Conservation (phyloP, 2,888 invertebrate species). For the Deilephila porcellus region DNA sequence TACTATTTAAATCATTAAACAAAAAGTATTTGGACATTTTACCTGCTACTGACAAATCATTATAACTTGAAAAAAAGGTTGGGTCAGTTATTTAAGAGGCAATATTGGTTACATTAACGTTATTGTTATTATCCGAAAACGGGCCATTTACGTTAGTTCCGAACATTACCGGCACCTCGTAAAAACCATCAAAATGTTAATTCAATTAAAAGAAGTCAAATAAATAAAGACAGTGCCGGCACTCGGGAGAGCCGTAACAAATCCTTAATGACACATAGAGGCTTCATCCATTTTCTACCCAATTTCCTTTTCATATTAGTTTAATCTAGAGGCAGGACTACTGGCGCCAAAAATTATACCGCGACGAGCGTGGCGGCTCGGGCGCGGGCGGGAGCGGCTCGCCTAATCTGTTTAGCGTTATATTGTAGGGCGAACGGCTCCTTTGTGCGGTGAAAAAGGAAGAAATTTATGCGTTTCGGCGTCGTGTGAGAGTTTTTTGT, state of each 20-base stretch:
- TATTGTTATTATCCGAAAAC: slow-evolving; percentile 76
- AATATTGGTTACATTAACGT: slow-evolving; percentile 72
- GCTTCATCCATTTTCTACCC: slow-evolving; percentile 83
- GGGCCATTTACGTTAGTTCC: slow-evolving; percentile 73
- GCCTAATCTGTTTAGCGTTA: slow-evolving; percentile 83
- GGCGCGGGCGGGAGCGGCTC: slow-evolving; percentile 41
- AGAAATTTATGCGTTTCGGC: slow-evolving; percentile 85
- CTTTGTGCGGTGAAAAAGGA: slow-evolving; percentile 84
- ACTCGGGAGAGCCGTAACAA: slow-evolving; percentile 73
- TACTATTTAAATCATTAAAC: background rate
- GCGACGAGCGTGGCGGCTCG: slow-evolving; percentile 76
- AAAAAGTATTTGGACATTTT: slow-evolving; percentile 4
- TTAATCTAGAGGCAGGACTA: slow-evolving; percentile 83
- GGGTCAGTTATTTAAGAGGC: slow-evolving; percentile 61
- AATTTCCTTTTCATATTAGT: slow-evolving; percentile 85
- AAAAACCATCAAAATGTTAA: slow-evolving; percentile 80
- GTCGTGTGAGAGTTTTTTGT: slow-evolving; percentile 83
- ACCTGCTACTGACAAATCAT: slow-evolving; percentile 11
- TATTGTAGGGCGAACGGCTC: slow-evolving; percentile 75
- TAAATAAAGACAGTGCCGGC: slow-evolving; percentile 73
- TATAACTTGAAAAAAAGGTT: slow-evolving; percentile 22
- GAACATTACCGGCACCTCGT: slow-evolving; percentile 76
- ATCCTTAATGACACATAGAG: slow-evolving; percentile 83
- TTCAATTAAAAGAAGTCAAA: slow-evolving; percentile 83
- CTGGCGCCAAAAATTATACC: slow-evolving; percentile 85